Percentiles rank a stretch among this genome's conserved stretches.
phyloP scores from a whole-genome alignment of 2,113 vertebrate genomes.

The Erythrocebus patas region DNA sequence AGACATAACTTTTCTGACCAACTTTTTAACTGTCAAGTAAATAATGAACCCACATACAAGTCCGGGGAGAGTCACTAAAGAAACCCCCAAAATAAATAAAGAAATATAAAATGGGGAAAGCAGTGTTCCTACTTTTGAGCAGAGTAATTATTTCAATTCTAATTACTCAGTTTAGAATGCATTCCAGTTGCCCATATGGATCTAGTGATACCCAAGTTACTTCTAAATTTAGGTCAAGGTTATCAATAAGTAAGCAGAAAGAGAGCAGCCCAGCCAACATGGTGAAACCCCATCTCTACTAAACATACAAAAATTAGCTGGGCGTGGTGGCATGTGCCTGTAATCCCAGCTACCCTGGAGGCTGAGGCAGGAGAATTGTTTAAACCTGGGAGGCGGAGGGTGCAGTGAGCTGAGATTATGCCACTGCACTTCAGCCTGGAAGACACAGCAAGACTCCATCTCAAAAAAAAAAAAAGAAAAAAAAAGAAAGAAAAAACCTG shows the following conservation, averaged over 20 bases:
- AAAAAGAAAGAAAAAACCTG: not conserved
- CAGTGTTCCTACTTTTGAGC: not conserved
- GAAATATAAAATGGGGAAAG: not conserved
- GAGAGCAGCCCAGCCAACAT: not conserved
- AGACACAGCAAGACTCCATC: too few relatives aligned
- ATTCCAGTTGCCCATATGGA: not conserved
- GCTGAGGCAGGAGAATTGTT: too few relatives aligned
- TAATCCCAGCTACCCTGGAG: too few relatives aligned
- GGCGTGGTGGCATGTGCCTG: too few relatives aligned
- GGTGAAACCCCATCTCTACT: too few relatives aligned
- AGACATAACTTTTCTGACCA: not conserved
- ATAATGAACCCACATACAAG: not conserved
- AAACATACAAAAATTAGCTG: too few relatives aligned
- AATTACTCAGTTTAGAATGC: not conserved
- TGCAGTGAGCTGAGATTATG: too few relatives aligned
- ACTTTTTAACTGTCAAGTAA: constrained; percentile 13
- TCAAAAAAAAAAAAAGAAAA: too few relatives aligned
- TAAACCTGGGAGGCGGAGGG: too few relatives aligned
- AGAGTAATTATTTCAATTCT: not conserved
- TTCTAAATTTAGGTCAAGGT: not conserved
- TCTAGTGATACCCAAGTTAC: not conserved
- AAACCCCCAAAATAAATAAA: not conserved
- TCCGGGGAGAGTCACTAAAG: not conserved
- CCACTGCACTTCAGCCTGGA: too few relatives aligned
- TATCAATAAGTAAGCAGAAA: not conserved